phyloP scores from a whole-genome alignment of 30 jellyfish, hydroid and myxozoan genomes.

The Turritopsis dohrnii region DNA sequence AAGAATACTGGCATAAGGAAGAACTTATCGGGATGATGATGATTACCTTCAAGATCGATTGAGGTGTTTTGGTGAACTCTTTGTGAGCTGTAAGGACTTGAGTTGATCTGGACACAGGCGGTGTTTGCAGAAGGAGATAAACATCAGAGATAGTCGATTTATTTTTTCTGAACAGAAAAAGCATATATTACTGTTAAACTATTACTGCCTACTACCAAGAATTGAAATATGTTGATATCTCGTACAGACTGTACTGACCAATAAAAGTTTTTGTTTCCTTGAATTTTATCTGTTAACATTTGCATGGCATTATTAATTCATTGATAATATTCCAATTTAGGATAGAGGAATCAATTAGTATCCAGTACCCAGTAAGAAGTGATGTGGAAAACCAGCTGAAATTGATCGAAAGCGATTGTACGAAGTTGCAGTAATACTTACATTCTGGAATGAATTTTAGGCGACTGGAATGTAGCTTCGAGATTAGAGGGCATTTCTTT shows the following conservation, averaged over 20 bases:
- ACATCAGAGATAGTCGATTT: slow-evolving; percentile 29
- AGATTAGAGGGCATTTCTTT: slow-evolving; percentile 15
- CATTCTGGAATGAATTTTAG: neutral
- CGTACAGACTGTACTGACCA: too few relatives aligned
- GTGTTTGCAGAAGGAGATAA: slow-evolving; percentile 26
- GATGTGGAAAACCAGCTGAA: too few relatives aligned
- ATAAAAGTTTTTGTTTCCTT: too few relatives aligned
- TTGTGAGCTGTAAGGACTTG: neutral
- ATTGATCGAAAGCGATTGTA: neutral
- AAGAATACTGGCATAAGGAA: neutral
- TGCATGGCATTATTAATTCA: too few relatives aligned
- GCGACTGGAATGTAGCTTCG: neutral
- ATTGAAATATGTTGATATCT: too few relatives aligned
- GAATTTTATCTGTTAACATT: too few relatives aligned
- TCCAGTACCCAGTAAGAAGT: too few relatives aligned
- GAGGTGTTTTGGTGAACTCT: slow-evolving; percentile 29
- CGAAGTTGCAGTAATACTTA: neutral
- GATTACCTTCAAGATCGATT: slow-evolving; percentile 33
- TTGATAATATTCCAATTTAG: too few relatives aligned
- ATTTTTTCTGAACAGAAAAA: slow-evolving; percentile 18
- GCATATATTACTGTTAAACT: neutral
- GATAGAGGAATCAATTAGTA: too few relatives aligned
- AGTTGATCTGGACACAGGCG: slow-evolving; percentile 19
- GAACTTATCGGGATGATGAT: neutral
- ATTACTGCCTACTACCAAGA: too few relatives aligned